Evolutionary conservation across 2,888 invertebrate species (phyloP).

Genomic region (Philaethria dido): DNA sequence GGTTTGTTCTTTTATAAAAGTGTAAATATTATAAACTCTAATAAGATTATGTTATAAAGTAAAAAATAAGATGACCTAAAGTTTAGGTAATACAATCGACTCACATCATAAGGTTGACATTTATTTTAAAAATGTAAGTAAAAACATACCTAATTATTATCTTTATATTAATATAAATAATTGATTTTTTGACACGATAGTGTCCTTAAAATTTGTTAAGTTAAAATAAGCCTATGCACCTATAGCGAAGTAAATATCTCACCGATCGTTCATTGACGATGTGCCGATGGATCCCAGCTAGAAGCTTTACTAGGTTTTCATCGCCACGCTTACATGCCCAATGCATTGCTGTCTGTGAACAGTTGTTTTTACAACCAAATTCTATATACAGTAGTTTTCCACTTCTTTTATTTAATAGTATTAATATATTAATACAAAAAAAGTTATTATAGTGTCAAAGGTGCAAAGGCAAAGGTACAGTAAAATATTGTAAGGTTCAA

Average conservation of each 20-base stretch:
- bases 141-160: too few species aligned
- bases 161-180: too few species aligned
- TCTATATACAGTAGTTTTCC: neutral
- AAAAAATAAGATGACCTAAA: too few species aligned
- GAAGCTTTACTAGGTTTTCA: constrained; percentile 94
- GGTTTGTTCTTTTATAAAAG: neutral
- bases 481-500: neutral
- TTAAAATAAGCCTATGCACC: too few species aligned
- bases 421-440: neutral
- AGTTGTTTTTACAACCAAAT: neutral
- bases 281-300: constrained; percentile 92
- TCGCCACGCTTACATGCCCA: constrained; percentile 98
- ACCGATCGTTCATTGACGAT: constrained; percentile 95
- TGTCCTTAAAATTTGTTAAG: too few species aligned
- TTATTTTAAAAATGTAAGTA: too few species aligned
- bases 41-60: too few species aligned
- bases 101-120: too few species aligned
- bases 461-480: neutral
- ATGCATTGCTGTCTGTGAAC: constrained; percentile 94
- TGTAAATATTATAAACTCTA: neutral
- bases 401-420: neutral
- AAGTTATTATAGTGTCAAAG: neutral
- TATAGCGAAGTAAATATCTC: constrained; percentile 67
- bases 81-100: too few species aligned
- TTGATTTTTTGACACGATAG: too few species aligned